Conservation (phyloP, 2,113 vertebrate genomes). For the Seriola quinqueradiata region DNA sequence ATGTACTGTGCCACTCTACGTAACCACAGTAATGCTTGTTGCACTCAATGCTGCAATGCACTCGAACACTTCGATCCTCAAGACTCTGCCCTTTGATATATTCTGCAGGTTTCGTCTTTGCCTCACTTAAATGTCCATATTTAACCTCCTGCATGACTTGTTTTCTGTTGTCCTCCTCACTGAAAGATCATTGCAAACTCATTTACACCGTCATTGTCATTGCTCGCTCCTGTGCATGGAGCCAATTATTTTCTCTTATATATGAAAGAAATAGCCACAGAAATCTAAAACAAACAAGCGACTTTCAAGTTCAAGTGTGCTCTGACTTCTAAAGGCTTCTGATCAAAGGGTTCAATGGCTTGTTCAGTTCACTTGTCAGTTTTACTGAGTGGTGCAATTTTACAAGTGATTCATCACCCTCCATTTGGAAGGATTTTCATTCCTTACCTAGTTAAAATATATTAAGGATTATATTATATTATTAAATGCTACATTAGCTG, state of each 20-base stretch:
- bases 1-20: slow-evolving; percentile 37
- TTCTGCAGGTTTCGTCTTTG: slow-evolving; percentile 7
- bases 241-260: slow-evolving; percentile 59
- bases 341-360: slow-evolving; percentile 70
- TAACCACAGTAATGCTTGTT: slow-evolving; percentile 22
- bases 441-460: slow-evolving; percentile 12
- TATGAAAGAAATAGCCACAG: slow-evolving; percentile 62
- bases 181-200: slow-evolving; percentile 50
- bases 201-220: slow-evolving; percentile 49
- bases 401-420: slow-evolving; percentile 33
- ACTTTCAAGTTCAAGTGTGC: slow-evolving; percentile 69
- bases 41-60: slow-evolving; percentile 3
- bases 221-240: slow-evolving; percentile 19
- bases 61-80: background rate
- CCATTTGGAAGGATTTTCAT: slow-evolving; percentile 7
- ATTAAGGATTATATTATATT: slow-evolving; percentile 3
- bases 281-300: slow-evolving; percentile 64
- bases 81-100: background rate
- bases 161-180: slow-evolving; percentile 45
- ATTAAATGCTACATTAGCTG: background rate
- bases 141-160: slow-evolving; percentile 38
- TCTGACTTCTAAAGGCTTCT: slow-evolving; percentile 64
- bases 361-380: slow-evolving; percentile 60
- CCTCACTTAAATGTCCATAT: slow-evolving; percentile 10
- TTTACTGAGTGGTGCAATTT: slow-evolving; percentile 52